Base-by-base conservation (phyloP, 2,888 invertebrate genomes). In the Cerastis leucographa region DNA sequence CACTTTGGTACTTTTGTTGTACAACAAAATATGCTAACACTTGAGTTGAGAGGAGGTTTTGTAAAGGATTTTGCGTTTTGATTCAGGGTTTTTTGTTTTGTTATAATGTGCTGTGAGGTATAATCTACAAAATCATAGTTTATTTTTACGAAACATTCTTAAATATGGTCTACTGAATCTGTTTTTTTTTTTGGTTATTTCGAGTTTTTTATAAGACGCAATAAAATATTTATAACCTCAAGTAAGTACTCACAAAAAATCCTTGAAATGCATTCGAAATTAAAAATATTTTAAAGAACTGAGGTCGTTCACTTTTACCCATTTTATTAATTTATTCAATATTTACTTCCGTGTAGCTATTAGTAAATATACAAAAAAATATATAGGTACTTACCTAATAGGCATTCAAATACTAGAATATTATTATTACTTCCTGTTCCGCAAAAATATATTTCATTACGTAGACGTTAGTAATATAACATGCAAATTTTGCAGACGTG, bases 401-500 rank as follows among this genome's bases (percentile, higher is more conserved):
- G 12, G 7, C n/a, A 70, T 70, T 72, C 1, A 42, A 67, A 66
- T 59, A 61, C 22, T 40, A 44, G 14, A 29, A 29, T 54, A 64
- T 46, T n/a, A 35, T 35, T 2, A 66, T 51, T 29, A 73, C 29
- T 85, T 85, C 84, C 76, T 64, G 42, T 85, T 84, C 76, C 78
- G 85, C 40, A 62, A 66, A 64, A 68, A 46, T 22, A 9, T 54
- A 40, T 62, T 35, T n/a, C 71, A 40, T 66, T 25, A 71, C 19
- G 51, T 44, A 14, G 17, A 44, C 5, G 40, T 66, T 22, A 14
- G 17, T 29, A 69, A 70, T 51, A n/a, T 29, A 19, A 65, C 59
- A 72, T 67, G 44, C 19, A 49, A 12, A 75, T 83, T 74, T 78
- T 54, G 62, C 67, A 25, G 51, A 19, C 35, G 49, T 0, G 71